Conservation (phyloP, 2,113 vertebrate species). For the Callipepla squamata region DNA sequence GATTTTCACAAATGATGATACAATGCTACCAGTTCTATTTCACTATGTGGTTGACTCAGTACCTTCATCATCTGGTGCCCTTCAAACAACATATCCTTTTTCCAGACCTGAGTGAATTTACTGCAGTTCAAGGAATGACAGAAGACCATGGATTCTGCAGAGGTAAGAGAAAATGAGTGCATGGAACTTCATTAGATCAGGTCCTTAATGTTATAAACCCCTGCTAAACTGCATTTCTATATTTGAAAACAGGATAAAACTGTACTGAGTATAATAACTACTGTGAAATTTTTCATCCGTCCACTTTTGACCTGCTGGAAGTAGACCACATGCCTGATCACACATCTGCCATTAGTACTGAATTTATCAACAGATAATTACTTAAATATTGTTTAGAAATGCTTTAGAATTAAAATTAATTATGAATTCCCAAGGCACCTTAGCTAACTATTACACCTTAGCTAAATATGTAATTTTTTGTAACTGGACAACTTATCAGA, state of each 20-base stretch:
- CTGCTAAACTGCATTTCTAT: neutral
- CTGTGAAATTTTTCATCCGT: conserved; percentile 57
- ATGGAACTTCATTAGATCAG: neutral
- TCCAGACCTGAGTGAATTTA: neutral
- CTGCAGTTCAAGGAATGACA: neutral
- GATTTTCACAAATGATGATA: neutral
- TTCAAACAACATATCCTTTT: neutral
- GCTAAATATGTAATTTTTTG: neutral
- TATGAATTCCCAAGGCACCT: neutral
- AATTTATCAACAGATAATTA: conserved; percentile 18
- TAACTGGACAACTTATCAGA: neutral
- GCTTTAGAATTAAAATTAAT: conserved; percentile 26
- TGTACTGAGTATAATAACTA: conserved; percentile 41
- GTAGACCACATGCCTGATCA: conserved; percentile 38
- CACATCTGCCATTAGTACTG: conserved; percentile 17
- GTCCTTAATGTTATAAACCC: neutral
- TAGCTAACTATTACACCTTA: neutral
- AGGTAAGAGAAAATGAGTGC: neutral
- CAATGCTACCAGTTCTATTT: neutral
- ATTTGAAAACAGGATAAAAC: conserved; percentile 32
- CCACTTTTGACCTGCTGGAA: conserved; percentile 49
- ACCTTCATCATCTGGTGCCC: neutral
- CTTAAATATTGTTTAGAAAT: conserved; percentile 16
- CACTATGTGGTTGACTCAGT: neutral
- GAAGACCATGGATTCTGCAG: neutral